Evolutionary conservation across 2,888 invertebrate genomes (phyloP).

Genomic region (Philonicus albiceps): DNA sequence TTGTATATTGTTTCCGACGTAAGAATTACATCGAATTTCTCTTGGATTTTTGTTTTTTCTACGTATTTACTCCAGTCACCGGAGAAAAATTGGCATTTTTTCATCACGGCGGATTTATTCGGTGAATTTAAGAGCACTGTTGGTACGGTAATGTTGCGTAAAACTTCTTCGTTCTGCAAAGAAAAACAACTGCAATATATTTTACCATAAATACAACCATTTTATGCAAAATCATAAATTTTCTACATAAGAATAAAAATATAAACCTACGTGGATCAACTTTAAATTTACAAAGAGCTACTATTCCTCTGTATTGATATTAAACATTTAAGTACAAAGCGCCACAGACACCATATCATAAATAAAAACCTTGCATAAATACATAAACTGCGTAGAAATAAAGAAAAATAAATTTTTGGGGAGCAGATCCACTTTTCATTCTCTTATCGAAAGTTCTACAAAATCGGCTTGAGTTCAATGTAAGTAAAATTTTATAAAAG

Average conservation of each 20-base stretch:
- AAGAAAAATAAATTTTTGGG: too few relatives aligned
- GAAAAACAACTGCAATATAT: background rate
- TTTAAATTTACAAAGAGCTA: too few relatives aligned
- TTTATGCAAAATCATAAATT: too few relatives aligned
- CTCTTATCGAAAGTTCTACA: too few relatives aligned
- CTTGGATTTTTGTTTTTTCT: constrained; percentile 59
- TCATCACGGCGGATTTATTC: background rate
- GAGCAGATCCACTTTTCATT: too few relatives aligned
- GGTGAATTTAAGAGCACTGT: constrained; percentile 75
- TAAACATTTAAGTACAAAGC: too few relatives aligned
- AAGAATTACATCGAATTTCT: constrained; percentile 83
- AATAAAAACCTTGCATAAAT: too few relatives aligned
- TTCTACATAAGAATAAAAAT: too few relatives aligned
- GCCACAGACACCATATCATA: too few relatives aligned
- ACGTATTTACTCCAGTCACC: constrained; percentile 79
- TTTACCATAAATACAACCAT: too few relatives aligned
- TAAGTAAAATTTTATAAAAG: background rate
- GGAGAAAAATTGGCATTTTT: constrained; percentile 67
- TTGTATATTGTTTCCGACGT: constrained; percentile 96
- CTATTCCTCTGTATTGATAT: too few relatives aligned
- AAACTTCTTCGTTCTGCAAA: constrained; percentile 83
- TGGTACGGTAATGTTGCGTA: constrained; percentile 81
- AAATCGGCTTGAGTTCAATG: background rate
- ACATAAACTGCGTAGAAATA: background rate
- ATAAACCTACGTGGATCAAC: too few relatives aligned